Percentiles rank a stretch among this genome's conserved stretches.
Evolutionary conservation across 2,888 invertebrate genomes (phyloP).

Genomic region (Minunthozetes semirufus): DNA sequence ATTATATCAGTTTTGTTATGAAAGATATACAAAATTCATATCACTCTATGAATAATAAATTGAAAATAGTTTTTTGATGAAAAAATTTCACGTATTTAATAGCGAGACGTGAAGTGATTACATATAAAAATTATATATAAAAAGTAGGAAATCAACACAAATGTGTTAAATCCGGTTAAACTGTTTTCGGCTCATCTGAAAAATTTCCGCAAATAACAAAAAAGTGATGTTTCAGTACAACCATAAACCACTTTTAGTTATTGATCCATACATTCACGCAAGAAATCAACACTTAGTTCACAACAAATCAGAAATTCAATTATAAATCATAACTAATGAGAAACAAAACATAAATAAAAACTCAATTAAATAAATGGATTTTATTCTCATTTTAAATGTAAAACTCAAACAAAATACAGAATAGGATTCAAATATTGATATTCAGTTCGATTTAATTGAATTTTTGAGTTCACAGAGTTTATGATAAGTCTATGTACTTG

Average conservation of each 20-base stretch:
- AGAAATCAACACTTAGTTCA: no score
- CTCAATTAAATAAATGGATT: no score
- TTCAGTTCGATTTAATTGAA: no score
- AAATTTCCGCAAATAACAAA: conserved; percentile 2
- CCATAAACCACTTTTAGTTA: neutral
- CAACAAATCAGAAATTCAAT: no score
- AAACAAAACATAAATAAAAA: no score
- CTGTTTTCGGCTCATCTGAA: conserved; percentile 6
- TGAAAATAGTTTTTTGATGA: neutral
- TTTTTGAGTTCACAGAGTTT: neutral
- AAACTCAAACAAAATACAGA: no score
- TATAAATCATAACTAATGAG: no score
- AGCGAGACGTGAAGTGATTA: conserved; percentile 21
- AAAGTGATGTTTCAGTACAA: neutral
- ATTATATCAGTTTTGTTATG: neutral
- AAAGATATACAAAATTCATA: neutral
- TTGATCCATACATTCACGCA: neutral
- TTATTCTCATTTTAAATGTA: no score
- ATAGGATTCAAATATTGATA: no score
- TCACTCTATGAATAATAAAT: neutral
- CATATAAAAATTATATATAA: conserved; percentile 24
- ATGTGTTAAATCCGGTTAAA: conserved; percentile 25
- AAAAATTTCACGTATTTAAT: conserved; percentile 24
- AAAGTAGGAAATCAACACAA: conserved; percentile 18
- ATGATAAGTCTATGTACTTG: neutral